These are phyloP conservation scores for Ochropacha duplaris DNA, from an alignment of 2,888 invertebrate species.

Conservation along the genomic window DNA sequence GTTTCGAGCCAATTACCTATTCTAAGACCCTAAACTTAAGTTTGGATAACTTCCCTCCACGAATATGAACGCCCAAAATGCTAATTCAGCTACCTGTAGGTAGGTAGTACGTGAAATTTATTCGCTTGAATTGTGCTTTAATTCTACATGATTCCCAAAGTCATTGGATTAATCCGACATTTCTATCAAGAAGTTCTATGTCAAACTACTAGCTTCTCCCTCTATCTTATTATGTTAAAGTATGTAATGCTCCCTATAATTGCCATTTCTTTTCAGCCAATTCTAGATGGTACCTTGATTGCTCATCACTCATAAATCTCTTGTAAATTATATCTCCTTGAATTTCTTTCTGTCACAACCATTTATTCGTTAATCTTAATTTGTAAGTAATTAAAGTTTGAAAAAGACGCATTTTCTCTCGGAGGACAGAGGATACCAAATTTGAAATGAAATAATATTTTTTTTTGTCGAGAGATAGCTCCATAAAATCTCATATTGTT, in stretches of 20 bases:
- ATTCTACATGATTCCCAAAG: slow-evolving; percentile 13
- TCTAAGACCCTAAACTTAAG: neutral
- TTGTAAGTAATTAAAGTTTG: slow-evolving; percentile 30
- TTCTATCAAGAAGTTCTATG: neutral
- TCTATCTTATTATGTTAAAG: too few species aligned
- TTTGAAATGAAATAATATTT: slow-evolving; percentile 22
- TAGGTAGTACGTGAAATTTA: neutral
- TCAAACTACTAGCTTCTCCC: too few species aligned
- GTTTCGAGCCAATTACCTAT: neutral
- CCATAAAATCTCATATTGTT: slow-evolving; percentile 35
- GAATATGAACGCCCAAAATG: neutral
- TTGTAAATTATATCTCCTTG: neutral
- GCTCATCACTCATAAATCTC: neutral
- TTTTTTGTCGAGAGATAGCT: slow-evolving; percentile 24
- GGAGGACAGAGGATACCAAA: neutral
- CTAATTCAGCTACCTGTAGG: neutral
- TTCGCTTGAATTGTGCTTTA: slow-evolving; percentile 11
- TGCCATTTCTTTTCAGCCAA: too few species aligned
- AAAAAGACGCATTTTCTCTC: slow-evolving; percentile 7
- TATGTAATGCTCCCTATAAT: too few species aligned
- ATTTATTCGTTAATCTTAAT: slow-evolving; percentile 27
- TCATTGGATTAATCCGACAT: neutral
- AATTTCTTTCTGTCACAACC: slow-evolving; percentile 1
- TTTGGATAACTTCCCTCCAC: neutral
- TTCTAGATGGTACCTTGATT: too few species aligned